These are phyloP conservation scores for Meteorus cinctellus DNA, from an alignment of 2,888 invertebrate genomes.

Conservation along the genomic window DNA sequence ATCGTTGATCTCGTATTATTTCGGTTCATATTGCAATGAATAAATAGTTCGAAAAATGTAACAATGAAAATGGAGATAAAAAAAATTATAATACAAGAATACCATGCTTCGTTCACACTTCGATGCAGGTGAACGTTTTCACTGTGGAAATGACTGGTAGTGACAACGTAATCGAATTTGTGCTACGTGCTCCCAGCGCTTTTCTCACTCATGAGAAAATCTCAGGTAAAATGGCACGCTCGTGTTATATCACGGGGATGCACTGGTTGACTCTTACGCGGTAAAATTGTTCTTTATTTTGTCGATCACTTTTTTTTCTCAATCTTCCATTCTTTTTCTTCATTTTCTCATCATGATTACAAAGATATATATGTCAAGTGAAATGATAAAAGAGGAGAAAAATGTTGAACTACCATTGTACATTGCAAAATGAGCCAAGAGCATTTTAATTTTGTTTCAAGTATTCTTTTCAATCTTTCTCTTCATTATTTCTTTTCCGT, in stretches of 20 bases:
- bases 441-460: slow-evolving; percentile 29
- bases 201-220: slow-evolving; percentile 12
- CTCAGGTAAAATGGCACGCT: slow-evolving; percentile 22
- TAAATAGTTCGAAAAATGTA: not conserved
- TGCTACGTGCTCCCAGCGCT: slow-evolving; percentile 37
- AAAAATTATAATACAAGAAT: slow-evolving; percentile 21
- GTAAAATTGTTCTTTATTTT: not conserved
- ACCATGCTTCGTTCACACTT: slow-evolving; percentile 7
- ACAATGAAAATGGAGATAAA: slow-evolving; percentile 4
- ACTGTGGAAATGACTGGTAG: slow-evolving; percentile 6
- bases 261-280: not conserved
- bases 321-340: too few relatives aligned
- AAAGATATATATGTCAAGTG: not conserved
- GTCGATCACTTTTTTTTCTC: not conserved
- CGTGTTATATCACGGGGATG: not conserved
- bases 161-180: slow-evolving; percentile 32
- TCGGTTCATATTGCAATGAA: slow-evolving; percentile 13
- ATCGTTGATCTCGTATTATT: not conserved
- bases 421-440: slow-evolving; percentile 48
- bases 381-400: slow-evolving; percentile 5
- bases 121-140: slow-evolving; percentile 19
- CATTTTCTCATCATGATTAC: not conserved
- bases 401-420: slow-evolving; percentile 12
- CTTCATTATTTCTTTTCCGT: not conserved
- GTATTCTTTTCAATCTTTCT: not conserved